These are phyloP conservation scores for Aurelia aurita complex sp. Pacific DNA, from an alignment of 30 jellyfish, hydroid and myxozoan genomes.

Conservation along the genomic window DNA sequence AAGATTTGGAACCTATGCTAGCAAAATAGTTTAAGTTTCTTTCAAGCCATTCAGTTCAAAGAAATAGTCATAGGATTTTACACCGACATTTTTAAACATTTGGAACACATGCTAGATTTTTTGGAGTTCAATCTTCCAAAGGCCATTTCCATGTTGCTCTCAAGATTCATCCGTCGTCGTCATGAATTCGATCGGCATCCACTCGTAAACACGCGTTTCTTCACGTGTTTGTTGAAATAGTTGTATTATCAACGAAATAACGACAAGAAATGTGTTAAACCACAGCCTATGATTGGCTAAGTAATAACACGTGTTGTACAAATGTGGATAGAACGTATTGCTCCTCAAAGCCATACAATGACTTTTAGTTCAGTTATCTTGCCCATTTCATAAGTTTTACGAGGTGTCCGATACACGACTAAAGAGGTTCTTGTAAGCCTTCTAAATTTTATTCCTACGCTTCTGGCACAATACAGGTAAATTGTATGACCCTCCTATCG, in stretches of 20 bases:
- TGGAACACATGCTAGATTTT: too few relatives aligned
- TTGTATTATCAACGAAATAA: too few relatives aligned
- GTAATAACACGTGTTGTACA: slow-evolving; percentile 34
- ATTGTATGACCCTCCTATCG: too few relatives aligned
- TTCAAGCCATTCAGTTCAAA: too few relatives aligned
- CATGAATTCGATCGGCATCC: too few relatives aligned
- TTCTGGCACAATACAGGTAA: neutral
- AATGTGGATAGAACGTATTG: slow-evolving; percentile 22
- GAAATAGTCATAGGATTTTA: too few relatives aligned
- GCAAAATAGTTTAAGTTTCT: too few relatives aligned
- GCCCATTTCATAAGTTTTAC: slow-evolving; percentile 3
- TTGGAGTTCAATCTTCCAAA: too few relatives aligned
- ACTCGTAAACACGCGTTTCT: neutral
- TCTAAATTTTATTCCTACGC: neutral
- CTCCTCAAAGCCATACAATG: neutral
- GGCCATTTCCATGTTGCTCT: too few relatives aligned
- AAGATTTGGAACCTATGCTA: too few relatives aligned
- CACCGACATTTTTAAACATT: too few relatives aligned
- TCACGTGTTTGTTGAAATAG: neutral
- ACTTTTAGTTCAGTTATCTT: slow-evolving; percentile 1
- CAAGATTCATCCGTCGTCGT: too few relatives aligned
- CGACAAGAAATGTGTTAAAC: slow-evolving; percentile 17
- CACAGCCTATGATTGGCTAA: slow-evolving; percentile 25
- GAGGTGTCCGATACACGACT: neutral
- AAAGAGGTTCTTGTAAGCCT: neutral